Percentiles rank a stretch among this genome's conserved stretches.
Conservation (phyloP, 2,888 invertebrate genomes). For the Latheticus oryzae region DNA sequence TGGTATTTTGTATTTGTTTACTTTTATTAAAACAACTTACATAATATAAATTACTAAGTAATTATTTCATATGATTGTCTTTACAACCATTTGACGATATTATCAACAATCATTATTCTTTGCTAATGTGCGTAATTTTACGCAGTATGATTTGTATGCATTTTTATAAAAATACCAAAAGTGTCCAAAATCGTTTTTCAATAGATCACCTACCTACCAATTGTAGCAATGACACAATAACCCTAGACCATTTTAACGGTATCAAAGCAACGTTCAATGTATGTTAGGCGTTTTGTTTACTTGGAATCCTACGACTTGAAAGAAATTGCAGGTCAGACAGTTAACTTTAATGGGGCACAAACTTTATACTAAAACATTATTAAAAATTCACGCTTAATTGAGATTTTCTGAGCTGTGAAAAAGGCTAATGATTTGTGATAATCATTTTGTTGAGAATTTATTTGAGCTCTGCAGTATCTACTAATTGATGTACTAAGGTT, state of each 20-base stretch:
- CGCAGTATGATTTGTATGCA: slow-evolving; percentile 2
- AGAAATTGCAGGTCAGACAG: background rate
- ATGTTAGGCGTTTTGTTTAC: background rate
- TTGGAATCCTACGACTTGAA: slow-evolving; percentile 2
- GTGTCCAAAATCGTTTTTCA: too few relatives aligned
- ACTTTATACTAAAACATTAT: too few relatives aligned
- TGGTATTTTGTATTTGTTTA: slow-evolving; percentile 19
- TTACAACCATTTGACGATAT: background rate
- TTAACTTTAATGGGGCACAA: background rate
- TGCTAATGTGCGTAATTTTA: too few relatives aligned
- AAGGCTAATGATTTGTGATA: too few relatives aligned
- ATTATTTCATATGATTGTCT: slow-evolving; percentile 8
- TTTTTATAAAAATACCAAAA: too few relatives aligned
- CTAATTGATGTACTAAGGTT: too few relatives aligned
- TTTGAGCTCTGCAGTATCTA: too few relatives aligned
- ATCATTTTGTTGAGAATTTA: too few relatives aligned
- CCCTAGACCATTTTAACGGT: slow-evolving; percentile 18
- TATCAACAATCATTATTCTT: slow-evolving; percentile 1
- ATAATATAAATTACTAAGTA: slow-evolving; percentile 9
- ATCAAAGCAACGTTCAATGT: slow-evolving; percentile 9
- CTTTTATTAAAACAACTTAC: slow-evolving; percentile 1
- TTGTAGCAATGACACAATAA: slow-evolving; percentile 26
- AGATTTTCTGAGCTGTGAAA: too few relatives aligned
- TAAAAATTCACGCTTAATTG: too few relatives aligned
- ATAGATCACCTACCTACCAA: too few relatives aligned